Evolutionary conservation across 2,888 invertebrate species (phyloP).

Genomic region (Sarcophaga caerulescens): DNA sequence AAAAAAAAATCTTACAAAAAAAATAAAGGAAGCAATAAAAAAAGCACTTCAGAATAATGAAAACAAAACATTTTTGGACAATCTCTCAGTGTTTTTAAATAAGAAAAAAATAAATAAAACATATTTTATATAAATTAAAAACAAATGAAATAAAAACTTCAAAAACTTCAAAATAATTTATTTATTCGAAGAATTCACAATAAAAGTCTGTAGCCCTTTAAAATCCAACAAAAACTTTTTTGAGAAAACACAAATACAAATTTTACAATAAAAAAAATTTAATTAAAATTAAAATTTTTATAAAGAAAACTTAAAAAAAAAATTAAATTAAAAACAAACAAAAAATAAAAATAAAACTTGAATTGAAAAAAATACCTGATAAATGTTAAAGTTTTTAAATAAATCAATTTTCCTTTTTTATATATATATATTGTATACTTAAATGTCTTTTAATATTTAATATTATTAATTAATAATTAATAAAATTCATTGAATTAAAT

Average conservation of each 20-base stretch:
- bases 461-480: conserved; percentile 5
- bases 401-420: conserved; percentile 31
- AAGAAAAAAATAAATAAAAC: conserved; percentile 17
- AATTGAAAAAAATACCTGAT: conserved; percentile 57
- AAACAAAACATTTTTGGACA: conserved; percentile 48
- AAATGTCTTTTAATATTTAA: conserved; percentile 24
- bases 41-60: conserved; percentile 23
- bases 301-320: conserved; percentile 25
- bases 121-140: neutral
- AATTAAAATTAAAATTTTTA: conserved; percentile 43
- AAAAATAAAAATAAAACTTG: conserved; percentile 12
- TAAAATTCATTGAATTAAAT: conserved; percentile 1
- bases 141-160: neutral
- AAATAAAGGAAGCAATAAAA: conserved; percentile 12
- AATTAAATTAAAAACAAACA: neutral
- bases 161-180: neutral
- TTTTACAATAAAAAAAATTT: conserved; percentile 18
- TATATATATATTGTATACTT: conserved; percentile 18
- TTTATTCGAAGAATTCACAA: neutral
- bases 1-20: neutral
- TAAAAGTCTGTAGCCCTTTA: conserved; percentile 62
- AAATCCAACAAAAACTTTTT: conserved; percentile 52
- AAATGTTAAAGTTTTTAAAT: conserved; percentile 58
- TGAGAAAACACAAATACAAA: conserved; percentile 19
- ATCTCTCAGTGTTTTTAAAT: conserved; percentile 60